Conservation (phyloP, 1,140 invertebrate genomes). For the Saccostrea echinata region DNA sequence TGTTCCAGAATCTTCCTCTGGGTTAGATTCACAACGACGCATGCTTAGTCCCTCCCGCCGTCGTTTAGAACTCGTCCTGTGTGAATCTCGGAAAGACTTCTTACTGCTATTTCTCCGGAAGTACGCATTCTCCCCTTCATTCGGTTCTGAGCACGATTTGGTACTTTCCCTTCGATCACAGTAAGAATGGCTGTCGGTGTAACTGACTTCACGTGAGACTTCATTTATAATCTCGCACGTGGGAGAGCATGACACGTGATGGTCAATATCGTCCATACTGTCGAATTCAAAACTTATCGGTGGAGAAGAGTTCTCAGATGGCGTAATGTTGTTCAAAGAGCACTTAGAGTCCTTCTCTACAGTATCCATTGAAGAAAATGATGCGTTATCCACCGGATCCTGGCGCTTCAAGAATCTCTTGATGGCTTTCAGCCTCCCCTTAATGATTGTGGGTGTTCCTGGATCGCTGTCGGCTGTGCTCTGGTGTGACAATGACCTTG, state of each 20-base stretch:
- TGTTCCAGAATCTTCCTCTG: slow-evolving; percentile 11
- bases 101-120: slow-evolving; percentile 16
- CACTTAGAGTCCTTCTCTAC: slow-evolving; percentile 53
- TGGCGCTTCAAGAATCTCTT: slow-evolving; percentile 57
- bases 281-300: slow-evolving; percentile 40
- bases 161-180: slow-evolving; percentile 23
- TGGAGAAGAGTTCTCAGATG: slow-evolving; percentile 37
- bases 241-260: slow-evolving; percentile 9
- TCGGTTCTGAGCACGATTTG: slow-evolving; percentile 14
- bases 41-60: slow-evolving; percentile 4
- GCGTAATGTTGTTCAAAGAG: slow-evolving; percentile 35
- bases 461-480: slow-evolving; percentile 56
- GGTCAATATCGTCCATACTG: slow-evolving; percentile 20
- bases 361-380: slow-evolving; percentile 55
- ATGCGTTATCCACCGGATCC: slow-evolving; percentile 50
- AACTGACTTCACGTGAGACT: slow-evolving; percentile 25
- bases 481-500: slow-evolving; percentile 41
- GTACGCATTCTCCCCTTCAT: not conserved
- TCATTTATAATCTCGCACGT: slow-evolving; percentile 40
- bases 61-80: slow-evolving; percentile 4
- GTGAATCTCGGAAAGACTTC: not conserved
- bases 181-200: slow-evolving; percentile 18
- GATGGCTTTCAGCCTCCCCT: slow-evolving; percentile 48
- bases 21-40: slow-evolving; percentile 21
- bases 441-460: slow-evolving; percentile 39